Percentiles rank a stretch among this genome's conserved stretches.
These are phyloP conservation scores for Nemotelus nigrinus DNA, from an alignment of 2,888 invertebrate genomes.

Conservation along the genomic window DNA sequence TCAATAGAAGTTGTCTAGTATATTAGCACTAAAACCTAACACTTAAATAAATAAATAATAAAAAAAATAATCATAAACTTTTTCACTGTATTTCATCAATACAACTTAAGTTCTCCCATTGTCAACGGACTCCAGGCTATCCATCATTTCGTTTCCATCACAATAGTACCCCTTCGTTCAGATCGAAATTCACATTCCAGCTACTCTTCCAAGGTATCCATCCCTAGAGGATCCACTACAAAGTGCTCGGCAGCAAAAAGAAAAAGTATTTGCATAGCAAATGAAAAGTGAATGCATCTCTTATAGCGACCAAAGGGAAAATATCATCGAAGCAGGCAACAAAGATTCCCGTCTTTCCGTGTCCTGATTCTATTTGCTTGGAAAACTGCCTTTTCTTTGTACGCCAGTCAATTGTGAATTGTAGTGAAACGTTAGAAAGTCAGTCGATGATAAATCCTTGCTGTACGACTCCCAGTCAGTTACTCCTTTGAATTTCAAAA, in stretches of 20 bases:
- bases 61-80: too few species aligned
- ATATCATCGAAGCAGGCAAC: conserved; percentile 1
- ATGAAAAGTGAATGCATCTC: conserved; percentile 23
- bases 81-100: too few species aligned
- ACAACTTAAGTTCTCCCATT: too few species aligned
- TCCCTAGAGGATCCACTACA: not conserved
- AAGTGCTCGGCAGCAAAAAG: not conserved
- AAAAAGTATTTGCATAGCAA: conserved; percentile 15
- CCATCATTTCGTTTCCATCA: too few species aligned
- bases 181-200: too few species aligned
- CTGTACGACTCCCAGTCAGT: conserved; percentile 23
- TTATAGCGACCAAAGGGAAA: not conserved
- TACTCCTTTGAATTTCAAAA: conserved; percentile 37
- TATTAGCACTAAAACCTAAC: too few species aligned
- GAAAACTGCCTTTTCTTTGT: conserved; percentile 32
- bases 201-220: not conserved
- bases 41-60: too few species aligned
- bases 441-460: conserved; percentile 34
- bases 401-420: conserved; percentile 15
- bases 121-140: too few species aligned
- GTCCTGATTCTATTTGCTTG: conserved; percentile 27
- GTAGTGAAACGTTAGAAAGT: conserved; percentile 25
- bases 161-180: too few species aligned
- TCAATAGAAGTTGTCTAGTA: too few species aligned
- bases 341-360: not conserved